Evolutionary conservation across 2,797 vertebrate species (phyloP).

Genomic region (Lateolabrax maculatus): DNA sequence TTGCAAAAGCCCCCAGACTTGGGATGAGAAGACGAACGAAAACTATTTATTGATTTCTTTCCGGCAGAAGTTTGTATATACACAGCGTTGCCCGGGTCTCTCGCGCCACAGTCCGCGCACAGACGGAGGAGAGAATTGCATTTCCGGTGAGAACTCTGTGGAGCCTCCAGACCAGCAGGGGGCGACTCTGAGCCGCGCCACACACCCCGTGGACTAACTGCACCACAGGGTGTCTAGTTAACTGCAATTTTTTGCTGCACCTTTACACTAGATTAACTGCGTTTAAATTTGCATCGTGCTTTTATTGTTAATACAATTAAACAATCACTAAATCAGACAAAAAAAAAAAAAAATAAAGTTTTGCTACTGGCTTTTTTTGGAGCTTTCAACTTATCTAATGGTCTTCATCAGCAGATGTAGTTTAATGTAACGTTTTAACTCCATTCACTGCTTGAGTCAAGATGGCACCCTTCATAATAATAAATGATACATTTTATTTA

Average conservation of each 20-base stretch:
- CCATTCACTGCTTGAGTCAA: too few relatives aligned
- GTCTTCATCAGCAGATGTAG: not conserved
- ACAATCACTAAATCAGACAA: not conserved
- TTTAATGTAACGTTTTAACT: not conserved
- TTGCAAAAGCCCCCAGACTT: not conserved
- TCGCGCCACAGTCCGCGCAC: conserved; percentile 69
- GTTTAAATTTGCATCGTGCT: not conserved
- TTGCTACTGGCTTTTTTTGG: not conserved
- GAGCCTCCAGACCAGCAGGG: conserved; percentile 48
- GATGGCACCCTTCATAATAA: too few relatives aligned
- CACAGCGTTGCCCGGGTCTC: conserved; percentile 56
- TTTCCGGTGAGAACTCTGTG: conserved; percentile 61
- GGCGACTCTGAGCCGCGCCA: conserved; percentile 22
- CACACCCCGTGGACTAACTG: too few relatives aligned
- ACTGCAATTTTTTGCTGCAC: too few relatives aligned
- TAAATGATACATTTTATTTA: too few relatives aligned
- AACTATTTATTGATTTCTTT: conserved; percentile 38
- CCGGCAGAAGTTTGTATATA: conserved; percentile 61
- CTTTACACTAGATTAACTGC: not conserved
- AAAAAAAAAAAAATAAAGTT: not conserved
- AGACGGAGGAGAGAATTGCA: conserved; percentile 55
- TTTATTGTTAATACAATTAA: not conserved
- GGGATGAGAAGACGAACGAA: not conserved
- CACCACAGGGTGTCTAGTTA: too few relatives aligned
- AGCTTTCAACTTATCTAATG: not conserved